Evolutionary conservation across 2,888 invertebrate species (phyloP).

Genomic region (Aleiodes testaceus): DNA sequence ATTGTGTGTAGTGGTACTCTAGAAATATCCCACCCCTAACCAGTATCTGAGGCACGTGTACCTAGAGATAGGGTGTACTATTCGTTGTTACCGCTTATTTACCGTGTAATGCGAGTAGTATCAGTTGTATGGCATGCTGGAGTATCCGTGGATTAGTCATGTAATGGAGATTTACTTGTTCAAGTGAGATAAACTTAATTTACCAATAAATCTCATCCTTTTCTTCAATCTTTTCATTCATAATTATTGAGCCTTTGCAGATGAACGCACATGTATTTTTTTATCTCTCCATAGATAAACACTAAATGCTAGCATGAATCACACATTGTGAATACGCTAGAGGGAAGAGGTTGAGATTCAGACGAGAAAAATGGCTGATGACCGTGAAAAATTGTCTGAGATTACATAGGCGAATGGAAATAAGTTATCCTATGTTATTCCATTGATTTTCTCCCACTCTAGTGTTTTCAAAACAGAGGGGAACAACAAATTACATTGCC

Average conservation of each 20-base stretch:
- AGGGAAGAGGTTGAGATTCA: not conserved
- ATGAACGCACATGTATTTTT: slow-evolving; percentile 2
- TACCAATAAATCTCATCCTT: not conserved
- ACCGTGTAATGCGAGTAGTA: slow-evolving; percentile 59
- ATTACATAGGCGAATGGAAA: slow-evolving; percentile 3
- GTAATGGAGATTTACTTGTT: slow-evolving; percentile 36
- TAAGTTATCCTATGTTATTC: not conserved
- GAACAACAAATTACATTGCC: too few species aligned
- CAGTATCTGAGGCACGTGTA: slow-evolving; percentile 31
- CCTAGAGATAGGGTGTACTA: slow-evolving; percentile 43
- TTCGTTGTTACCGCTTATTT: slow-evolving; percentile 65
- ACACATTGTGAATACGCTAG: slow-evolving; percentile 12
- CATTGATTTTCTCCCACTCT: too few species aligned
- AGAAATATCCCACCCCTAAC: slow-evolving; percentile 21
- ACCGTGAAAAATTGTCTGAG: slow-evolving; percentile 1
- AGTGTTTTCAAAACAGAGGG: too few species aligned
- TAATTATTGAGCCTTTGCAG: too few species aligned
- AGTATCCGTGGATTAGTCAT: slow-evolving; percentile 29
- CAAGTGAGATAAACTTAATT: slow-evolving; percentile 33
- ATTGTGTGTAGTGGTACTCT: slow-evolving; percentile 50
- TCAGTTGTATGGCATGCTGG: slow-evolving; percentile 36
- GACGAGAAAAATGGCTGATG: slow-evolving; percentile 4
- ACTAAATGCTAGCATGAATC: slow-evolving; percentile 13
- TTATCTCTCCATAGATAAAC: not conserved
- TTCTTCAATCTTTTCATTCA: too few species aligned